Base-by-base conservation (phyloP, 2,113 vertebrate genomes). In the Mus pahari region DNA sequence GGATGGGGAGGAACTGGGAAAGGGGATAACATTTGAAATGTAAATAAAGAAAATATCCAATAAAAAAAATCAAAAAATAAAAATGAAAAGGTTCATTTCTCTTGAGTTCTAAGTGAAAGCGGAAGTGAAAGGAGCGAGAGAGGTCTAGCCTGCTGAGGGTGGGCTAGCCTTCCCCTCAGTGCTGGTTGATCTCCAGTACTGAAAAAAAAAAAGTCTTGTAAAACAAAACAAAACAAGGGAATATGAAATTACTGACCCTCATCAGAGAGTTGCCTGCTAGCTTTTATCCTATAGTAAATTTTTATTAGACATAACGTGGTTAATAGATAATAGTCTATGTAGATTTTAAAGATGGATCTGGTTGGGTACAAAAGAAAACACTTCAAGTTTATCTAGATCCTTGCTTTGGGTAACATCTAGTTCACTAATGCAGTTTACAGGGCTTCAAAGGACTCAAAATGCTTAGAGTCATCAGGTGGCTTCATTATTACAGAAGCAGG, bases 211-310 rank as follows among this genome's bases (percentile, higher is more conserved):
- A 45, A 11, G 45, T 36, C 24, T 82, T 50, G 2, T 68, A 26
- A 68, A 26, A 31, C 1, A 8, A 31, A 73, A 62, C 62, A 50
- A 26, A 24, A 53, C n/a, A 88, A 26, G 22, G 8, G 24, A 16
- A 70, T 58, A 28, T 42, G 92, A 82, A 91, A 62, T n/a, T 86
- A 92, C 86, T 96, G 39, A 58, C 62, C 39, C 62, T 88, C 28
- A 26, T 42, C 17, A 70, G 58, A 6, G 73, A 94, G 90, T 60
- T 75, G 39, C 48, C 14, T 26, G 31, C 6, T 64, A 58, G 42
- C 66, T 92, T 90, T 53, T 68, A 53, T 71, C n/a, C 2, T 20
- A 64, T 10, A 62, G 53, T 79, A 79, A 88, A 60, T 79, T 89
- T 89, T 62, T 81, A 87, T 42, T 79, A 78, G 55, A 84, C 17